Percentiles rank a stretch among this genome's conserved stretches.
Evolutionary conservation across 2,888 invertebrate genomes (phyloP).

Genomic region (Xestia c-nigrum): DNA sequence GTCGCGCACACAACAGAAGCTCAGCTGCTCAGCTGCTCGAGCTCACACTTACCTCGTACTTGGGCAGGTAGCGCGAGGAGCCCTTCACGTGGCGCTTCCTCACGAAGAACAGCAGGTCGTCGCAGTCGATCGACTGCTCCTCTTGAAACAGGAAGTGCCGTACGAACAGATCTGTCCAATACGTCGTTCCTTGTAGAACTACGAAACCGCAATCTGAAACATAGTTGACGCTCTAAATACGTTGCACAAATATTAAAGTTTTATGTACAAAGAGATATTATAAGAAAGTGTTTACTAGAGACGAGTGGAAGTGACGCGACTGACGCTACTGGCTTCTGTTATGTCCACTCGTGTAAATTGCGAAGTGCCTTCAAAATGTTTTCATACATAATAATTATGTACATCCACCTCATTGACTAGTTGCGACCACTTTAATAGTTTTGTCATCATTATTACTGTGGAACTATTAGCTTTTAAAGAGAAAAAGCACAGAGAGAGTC

Average conservation of each 20-base stretch:
- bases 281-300: constrained; percentile 1
- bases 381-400: constrained; percentile 11
- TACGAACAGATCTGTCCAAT: constrained; percentile 99
- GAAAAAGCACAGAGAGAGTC: constrained; percentile 4
- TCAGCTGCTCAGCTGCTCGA: no score
- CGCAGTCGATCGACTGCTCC: constrained; percentile 96
- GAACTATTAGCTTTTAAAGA: constrained; percentile 8
- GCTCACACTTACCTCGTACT: constrained; percentile 94
- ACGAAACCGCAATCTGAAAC: constrained; percentile 96
- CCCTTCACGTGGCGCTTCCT: constrained; percentile 97
- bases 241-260: constrained; percentile 31
- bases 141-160: constrained; percentile 98
- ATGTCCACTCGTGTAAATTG: constrained; percentile 58
- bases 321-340: constrained; percentile 2
- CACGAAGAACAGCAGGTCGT: constrained; percentile 99
- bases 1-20: not conserved
- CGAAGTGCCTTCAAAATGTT: constrained; percentile 73
- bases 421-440: constrained; percentile 17
- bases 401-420: constrained; percentile 24
- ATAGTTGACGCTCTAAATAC: constrained; percentile 25
- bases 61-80: constrained; percentile 96
- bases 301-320: not conserved
- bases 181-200: constrained; percentile 97
- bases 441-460: constrained; percentile 8
- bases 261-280: constrained; percentile 9